Base-by-base conservation (phyloP, 2,888 invertebrate species). In the Eristalis tenax region DNA sequence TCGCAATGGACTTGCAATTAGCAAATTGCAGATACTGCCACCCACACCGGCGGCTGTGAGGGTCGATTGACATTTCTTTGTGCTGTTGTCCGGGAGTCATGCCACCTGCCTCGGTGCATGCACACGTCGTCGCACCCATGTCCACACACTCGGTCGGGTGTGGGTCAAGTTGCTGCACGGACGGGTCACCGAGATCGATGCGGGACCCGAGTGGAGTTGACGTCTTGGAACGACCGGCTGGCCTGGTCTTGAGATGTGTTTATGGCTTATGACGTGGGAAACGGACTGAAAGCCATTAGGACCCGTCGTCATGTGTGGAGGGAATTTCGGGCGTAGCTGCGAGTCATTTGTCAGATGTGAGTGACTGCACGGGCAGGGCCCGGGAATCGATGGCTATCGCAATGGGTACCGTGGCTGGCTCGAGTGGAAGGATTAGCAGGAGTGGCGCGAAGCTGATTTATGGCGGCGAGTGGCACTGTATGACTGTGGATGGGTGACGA, bases 101-200 rank as follows among this genome's bases (percentile, higher is more conserved):
- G 83, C 71, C 83, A 87, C 83, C 83, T 87, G 87, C 83, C 87
- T 79, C 83, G 50, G 43, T 79, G 87, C 83, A 87, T 87, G 83
- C 65, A n/a, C 1, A 56, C 28, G 50, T 26, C 56, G 35, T 59
- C 83, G 83, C 86, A 68, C 86, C 86, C 64, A 63, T 5, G 73
- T 78, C 71, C 71, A 82, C 59, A 75, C 75, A 79, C 66, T 66
- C 74, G 64, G 26, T 2, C 70, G 78, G n/a, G n/a, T n/a, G n/a
- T 82, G 83, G 86, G 86, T 86, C 87, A 87, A 83, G 78, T 83
- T 73, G 87, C 76, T 79, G 78, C 66, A 82, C 61, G 40, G 74
- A 78, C 73, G 83, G 63, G 71, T 87, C 79, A 75, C 32, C 15
- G 10, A 32, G 76, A 75, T 86, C 83, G 76, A 76, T 79, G 87